These are phyloP conservation scores for Digitonthophagus gazella DNA, from an alignment of 2,888 invertebrate genomes.

Conservation along the genomic window DNA sequence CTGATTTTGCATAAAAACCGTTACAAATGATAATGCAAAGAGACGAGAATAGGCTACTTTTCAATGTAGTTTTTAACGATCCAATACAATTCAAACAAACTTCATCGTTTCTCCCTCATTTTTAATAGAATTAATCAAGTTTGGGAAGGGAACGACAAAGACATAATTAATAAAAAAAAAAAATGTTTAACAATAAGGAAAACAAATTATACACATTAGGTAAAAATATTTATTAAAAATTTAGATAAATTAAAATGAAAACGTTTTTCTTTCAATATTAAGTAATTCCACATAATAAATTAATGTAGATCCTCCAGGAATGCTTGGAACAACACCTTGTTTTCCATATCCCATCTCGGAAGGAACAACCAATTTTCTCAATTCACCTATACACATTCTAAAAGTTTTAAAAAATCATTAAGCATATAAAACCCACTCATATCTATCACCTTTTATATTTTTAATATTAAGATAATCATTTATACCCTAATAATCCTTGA, in stretches of 20 bases:
- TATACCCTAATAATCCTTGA: constrained; percentile 75
- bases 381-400: constrained; percentile 85
- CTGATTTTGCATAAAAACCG: neutral
- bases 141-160: too few species aligned
- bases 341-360: constrained; percentile 83
- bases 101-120: too few species aligned
- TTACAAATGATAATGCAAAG: too few species aligned
- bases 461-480: constrained; percentile 17
- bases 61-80: too few species aligned
- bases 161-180: too few species aligned
- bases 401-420: constrained; percentile 37
- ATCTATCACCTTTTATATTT: too few species aligned
- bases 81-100: too few species aligned
- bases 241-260: constrained; percentile 11
- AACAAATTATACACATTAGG: too few species aligned
- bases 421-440: too few species aligned
- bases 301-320: constrained; percentile 77
- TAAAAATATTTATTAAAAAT: constrained; percentile 7
- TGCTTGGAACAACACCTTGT: constrained; percentile 77
- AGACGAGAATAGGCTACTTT: too few species aligned
- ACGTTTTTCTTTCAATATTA: constrained; percentile 48
- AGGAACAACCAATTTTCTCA: constrained; percentile 81
- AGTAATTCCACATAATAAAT: constrained; percentile 79
- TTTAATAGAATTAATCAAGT: too few species aligned
- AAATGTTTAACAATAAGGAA: too few species aligned